Base-by-base conservation (phyloP, 1,140 invertebrate species). In the Platyura marginata region DNA sequence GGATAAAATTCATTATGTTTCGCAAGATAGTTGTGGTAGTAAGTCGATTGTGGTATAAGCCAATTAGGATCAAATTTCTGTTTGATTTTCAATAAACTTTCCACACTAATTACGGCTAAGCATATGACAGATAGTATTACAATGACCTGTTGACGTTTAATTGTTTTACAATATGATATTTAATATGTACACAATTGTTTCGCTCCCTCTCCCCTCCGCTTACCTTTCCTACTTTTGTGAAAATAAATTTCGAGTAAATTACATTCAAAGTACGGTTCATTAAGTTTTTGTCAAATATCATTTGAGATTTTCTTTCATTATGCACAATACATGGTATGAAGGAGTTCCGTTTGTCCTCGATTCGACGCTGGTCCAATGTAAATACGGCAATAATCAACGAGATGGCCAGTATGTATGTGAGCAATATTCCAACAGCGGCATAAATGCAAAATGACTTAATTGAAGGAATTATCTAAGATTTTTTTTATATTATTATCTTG, bases 321-420 rank as follows among this genome's bases (percentile, higher is more conserved):
- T n/a, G 73, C 46, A 64, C 59, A 42, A 76, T 74, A 52, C 81
- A 86, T 18, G 73, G 70, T 1, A 81, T 29, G 32, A 79, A 52
- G 10, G 77, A 76, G 59, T 85, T 81, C 51, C 75, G 57, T 42
- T 69, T 71, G 1, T 52, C 51, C 47, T 72, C 66, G 16, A 81
- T 65, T 53, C 81, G 67, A 55, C 54, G 64, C 36, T 78, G 63
- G 51, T 86, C 81, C 40, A 86, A 54, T 0, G 75, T 72, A 49
- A 85, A 75, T 42, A 76, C 71, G 2, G 79, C 80, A n/a, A 81
- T 69, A 60, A 82, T 85, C 59, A 85, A 78, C 6, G 81, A 84
- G 4, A 81, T 68, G 52, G 79, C 78, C 48, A 79, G 74, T 25
- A 82, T 57, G 59, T 78, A 86, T 9, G 80, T 80, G 44, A 79